These are phyloP conservation scores for Trachops cirrhosus DNA, from an alignment of 2,797 vertebrate genomes.

Conservation along the genomic window DNA sequence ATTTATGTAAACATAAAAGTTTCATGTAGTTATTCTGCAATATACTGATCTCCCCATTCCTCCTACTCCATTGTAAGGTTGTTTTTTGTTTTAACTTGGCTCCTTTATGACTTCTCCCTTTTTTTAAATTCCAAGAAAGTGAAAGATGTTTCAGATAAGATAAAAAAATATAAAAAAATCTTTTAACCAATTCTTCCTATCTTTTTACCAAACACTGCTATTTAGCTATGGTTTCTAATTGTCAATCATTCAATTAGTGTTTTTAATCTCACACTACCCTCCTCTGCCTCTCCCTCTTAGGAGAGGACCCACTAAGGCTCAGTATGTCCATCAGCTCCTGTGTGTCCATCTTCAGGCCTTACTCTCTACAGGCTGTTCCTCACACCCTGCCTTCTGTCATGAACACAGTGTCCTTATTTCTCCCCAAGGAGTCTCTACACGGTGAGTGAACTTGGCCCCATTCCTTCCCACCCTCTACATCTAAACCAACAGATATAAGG, in stretches of 20 bases:
- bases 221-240: not conserved
- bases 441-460: not conserved
- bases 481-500: not conserved
- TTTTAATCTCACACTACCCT: not conserved
- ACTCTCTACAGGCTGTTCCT: too few relatives aligned
- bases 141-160: not conserved
- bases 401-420: not conserved
- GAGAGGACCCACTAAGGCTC: not conserved
- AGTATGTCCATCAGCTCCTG: not conserved
- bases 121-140: not conserved
- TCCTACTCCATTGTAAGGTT: not conserved
- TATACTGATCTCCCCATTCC: not conserved
- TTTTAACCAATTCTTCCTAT: not conserved
- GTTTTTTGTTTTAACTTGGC: not conserved
- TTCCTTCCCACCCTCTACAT: not conserved
- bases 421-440: not conserved
- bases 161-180: not conserved
- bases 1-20: not conserved
- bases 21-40: not conserved
- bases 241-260: not conserved
- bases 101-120: not conserved
- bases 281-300: not conserved
- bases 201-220: not conserved
- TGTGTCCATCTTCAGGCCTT: not conserved
- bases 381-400: not conserved